A percentile compares a stretch with the other conserved stretches of the same genome.
phyloP scores from a whole-genome alignment of 2,113 vertebrate genomes.

The Brienomyrus longianalis region DNA sequence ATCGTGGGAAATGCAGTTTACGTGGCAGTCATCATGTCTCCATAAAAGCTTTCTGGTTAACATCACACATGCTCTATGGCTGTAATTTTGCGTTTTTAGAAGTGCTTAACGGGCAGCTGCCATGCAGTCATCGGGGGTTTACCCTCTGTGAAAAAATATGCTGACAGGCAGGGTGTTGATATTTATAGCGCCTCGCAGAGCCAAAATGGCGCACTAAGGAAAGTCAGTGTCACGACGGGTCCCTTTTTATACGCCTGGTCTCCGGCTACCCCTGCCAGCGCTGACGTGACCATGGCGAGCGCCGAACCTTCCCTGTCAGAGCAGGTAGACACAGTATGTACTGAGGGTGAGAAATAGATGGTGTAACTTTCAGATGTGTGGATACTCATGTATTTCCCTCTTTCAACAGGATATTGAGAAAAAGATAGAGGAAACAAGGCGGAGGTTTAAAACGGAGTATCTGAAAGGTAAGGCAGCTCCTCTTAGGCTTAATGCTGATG shows the following conservation, averaged over 20 bases:
- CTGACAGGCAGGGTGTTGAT: neutral
- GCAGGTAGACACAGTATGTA: constrained; percentile 48
- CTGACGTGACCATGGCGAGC: constrained; percentile 57
- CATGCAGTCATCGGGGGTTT: neutral
- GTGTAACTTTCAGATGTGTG: neutral
- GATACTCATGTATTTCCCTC: neutral
- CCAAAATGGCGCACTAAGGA: constrained; percentile 15
- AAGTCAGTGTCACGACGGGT: constrained; percentile 38
- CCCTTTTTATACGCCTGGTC: constrained; percentile 40
- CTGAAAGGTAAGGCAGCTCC: constrained; percentile 65
- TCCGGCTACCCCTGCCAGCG: constrained; percentile 6
- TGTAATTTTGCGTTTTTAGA: neutral
- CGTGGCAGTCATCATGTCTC: neutral
- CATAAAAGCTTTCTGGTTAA: neutral
- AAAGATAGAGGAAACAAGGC: constrained; percentile 71
- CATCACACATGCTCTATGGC: neutral
- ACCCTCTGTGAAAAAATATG: neutral
- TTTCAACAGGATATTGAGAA: constrained; percentile 64
- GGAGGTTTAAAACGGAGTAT: constrained; percentile 77
- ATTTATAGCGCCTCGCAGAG: neutral
- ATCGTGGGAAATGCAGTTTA: neutral
- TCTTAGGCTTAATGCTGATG: neutral
- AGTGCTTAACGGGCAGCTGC: neutral
- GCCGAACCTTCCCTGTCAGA: constrained; percentile 42
- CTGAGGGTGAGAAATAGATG: neutral